phyloP scores from a whole-genome alignment of 1,140 invertebrate species.

The Ephestia elutella region DNA sequence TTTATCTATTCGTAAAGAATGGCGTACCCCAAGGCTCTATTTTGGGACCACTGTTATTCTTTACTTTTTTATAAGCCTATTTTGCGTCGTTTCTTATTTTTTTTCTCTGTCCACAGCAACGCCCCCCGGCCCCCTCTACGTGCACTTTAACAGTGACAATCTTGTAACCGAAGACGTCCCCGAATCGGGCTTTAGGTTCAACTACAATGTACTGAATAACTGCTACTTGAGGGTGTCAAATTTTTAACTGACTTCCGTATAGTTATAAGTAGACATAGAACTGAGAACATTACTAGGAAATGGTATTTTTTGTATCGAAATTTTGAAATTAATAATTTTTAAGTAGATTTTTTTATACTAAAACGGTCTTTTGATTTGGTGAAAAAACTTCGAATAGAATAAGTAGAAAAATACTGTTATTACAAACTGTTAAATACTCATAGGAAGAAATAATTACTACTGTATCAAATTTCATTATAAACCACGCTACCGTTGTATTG shows the following conservation, averaged over 20 bases:
- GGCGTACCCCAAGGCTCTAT: too few relatives aligned
- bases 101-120: conserved; percentile 47
- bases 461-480: too few relatives aligned
- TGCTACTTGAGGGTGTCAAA: conserved; percentile 46
- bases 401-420: too few relatives aligned
- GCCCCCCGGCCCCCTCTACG: conserved; percentile 63
- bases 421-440: too few relatives aligned
- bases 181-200: conserved; percentile 61
- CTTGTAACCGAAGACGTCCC: conserved; percentile 44
- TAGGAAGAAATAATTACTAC: too few relatives aligned
- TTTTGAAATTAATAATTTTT: neutral
- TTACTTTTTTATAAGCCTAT: too few relatives aligned
- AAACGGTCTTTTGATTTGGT: too few relatives aligned
- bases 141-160: conserved; percentile 68
- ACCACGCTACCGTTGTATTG: too few relatives aligned
- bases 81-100: neutral
- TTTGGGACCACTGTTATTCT: neutral
- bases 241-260: neutral
- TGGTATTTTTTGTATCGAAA: neutral
- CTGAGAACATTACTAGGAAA: neutral
- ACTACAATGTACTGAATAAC: conserved; percentile 67
- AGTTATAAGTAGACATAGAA: neutral
- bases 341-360: neutral
- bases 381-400: too few relatives aligned
- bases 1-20: too few relatives aligned